Evolutionary conservation across 2,113 vertebrate species (phyloP).

Genomic region (Chloroceryle aenea): DNA sequence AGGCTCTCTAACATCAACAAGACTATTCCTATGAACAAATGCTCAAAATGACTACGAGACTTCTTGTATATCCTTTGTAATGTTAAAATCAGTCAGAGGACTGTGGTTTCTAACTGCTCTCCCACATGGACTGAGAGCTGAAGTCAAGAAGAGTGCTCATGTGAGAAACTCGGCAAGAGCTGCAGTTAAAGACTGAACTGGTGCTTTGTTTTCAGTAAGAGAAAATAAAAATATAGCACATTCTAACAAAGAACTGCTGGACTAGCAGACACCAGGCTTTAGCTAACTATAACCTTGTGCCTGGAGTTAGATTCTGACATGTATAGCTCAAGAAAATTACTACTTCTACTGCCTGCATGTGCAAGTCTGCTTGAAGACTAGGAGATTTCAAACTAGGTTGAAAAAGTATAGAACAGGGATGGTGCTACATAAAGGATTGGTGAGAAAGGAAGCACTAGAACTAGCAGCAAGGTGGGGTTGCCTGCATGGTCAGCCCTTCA

Average conservation of each 20-base stretch:
- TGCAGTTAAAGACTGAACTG: background rate
- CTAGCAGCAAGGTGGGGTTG: constrained; percentile 80
- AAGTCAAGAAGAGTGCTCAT: constrained; percentile 17
- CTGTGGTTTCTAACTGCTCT: constrained; percentile 16
- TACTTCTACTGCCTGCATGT: background rate
- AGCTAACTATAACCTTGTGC: background rate
- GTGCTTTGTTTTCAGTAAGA: background rate
- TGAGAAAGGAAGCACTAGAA: constrained; percentile 77
- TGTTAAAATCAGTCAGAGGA: constrained; percentile 30
- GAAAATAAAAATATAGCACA: background rate
- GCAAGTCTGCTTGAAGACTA: background rate
- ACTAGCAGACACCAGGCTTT: background rate
- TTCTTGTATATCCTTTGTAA: constrained; percentile 65
- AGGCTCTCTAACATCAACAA: constrained; percentile 63
- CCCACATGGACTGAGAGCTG: constrained; percentile 26
- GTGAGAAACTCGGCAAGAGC: background rate
- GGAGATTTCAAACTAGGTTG: background rate
- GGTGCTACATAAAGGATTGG: background rate
- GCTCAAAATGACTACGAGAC: constrained; percentile 59
- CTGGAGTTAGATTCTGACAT: background rate
- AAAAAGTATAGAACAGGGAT: background rate
- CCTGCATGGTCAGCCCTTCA: constrained; percentile 78
- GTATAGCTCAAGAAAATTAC: background rate
- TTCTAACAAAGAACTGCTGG: background rate
- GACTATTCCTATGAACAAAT: constrained; percentile 67